Base-by-base conservation (phyloP, 2,113 vertebrate species). In the Seriola quinqueradiata region DNA sequence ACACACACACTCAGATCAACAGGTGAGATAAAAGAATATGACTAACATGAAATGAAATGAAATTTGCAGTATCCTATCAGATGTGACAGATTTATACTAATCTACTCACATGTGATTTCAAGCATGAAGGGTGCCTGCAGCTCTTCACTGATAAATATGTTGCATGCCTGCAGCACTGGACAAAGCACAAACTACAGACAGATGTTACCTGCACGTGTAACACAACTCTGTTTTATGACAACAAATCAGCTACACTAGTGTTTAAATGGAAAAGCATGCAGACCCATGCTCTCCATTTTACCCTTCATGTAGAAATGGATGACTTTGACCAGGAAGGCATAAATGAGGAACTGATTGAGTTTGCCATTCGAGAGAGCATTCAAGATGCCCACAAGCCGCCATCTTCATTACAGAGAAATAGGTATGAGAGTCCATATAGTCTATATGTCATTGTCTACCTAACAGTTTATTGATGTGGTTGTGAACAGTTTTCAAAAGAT, bases 351-450 rank as follows among this genome's bases (percentile, higher is more conserved):
- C 90, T 97, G 57, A 82, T 95, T 55, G 93, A 92, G 63, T 96
- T 95, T 87, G 96, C 96, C 52, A 81, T 97, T 84, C 95, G 89
- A 59, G 92, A 96, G 87, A 97, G 95, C 86, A 90, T 97, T 86
- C 92, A 96, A 78, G 97, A 97, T 77, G 93, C 95, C 23, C 86
- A 57, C 75, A 91, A 83, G 81, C 77, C 66, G 44, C 54, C 61
- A 8, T 54, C 86, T 79, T 76, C 74, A 12, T 69, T 50, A 32
- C 74, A 61, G 83, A 83, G 76, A 63, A 87, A 94, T 86, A 95
- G 96, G 97, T 97, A 85, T 8, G 70, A 70, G 59, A 38, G 34
- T 70, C 13, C 17, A 63, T 12, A 21, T 1, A 32, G 52, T 60
- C 28, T 38, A 1, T 2, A 63, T 42, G 32, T 68, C 4, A 67